Evolutionary conservation across 2,888 invertebrate species (phyloP).

Genomic region (Tetragonula carbonaria): DNA sequence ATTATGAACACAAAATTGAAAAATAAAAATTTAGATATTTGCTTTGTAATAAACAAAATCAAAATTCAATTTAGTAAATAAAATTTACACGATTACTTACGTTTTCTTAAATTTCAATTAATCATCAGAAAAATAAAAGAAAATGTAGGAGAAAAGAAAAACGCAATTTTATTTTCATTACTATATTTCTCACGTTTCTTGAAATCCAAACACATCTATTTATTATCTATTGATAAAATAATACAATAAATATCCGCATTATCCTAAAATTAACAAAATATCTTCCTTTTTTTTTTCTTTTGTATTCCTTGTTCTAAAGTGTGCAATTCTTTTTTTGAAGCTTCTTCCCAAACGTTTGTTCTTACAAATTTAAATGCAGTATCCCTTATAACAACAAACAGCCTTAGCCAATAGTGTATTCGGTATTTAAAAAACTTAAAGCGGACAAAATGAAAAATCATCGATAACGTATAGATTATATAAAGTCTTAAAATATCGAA

Average conservation of each 20-base stretch:
- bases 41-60: neutral
- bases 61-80: too few species aligned
- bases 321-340: slow-evolving; percentile 64
- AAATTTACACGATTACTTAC: neutral
- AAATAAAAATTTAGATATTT: neutral
- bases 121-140: neutral
- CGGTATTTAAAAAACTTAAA: slow-evolving; percentile 57
- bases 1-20: neutral
- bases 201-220: slow-evolving; percentile 82
- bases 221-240: slow-evolving; percentile 78
- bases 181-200: slow-evolving; percentile 72
- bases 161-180: slow-evolving; percentile 60
- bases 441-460: slow-evolving; percentile 63
- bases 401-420: slow-evolving; percentile 69
- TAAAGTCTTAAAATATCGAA: slow-evolving; percentile 52
- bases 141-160: slow-evolving; percentile 1
- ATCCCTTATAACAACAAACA: slow-evolving; percentile 71
- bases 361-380: slow-evolving; percentile 75
- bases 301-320: slow-evolving; percentile 65
- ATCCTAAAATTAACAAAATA: slow-evolving; percentile 81
- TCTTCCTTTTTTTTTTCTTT: slow-evolving; percentile 65
- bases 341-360: slow-evolving; percentile 65
- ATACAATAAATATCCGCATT: slow-evolving; percentile 81
- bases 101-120: neutral
- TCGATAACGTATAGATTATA: slow-evolving; percentile 52